These are phyloP conservation scores for Diploscapter pachys DNA, from an alignment of 1,140 invertebrate species.

Conservation along the genomic window DNA sequence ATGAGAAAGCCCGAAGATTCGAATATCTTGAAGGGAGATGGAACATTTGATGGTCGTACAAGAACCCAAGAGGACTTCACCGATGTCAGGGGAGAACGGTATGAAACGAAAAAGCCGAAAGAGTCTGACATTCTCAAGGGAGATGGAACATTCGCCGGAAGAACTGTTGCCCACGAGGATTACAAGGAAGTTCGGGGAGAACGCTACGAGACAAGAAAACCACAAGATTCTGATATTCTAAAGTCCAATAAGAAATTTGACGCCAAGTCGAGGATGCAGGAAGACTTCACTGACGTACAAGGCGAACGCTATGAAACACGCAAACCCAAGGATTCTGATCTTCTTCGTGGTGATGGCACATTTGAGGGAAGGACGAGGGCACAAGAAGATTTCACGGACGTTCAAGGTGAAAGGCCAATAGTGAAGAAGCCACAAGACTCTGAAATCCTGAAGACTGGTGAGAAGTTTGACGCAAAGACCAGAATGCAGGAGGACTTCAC, in stretches of 20 bases:
- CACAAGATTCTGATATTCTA: no score
- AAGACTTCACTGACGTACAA: not conserved
- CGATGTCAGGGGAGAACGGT: not conserved
- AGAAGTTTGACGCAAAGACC: not conserved
- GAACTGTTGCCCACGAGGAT: not conserved
- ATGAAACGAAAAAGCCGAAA: slow-evolving; percentile 2
- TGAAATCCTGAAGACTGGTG: not conserved
- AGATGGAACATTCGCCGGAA: slow-evolving; percentile 5
- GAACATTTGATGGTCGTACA: not conserved
- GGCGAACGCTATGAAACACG: not conserved
- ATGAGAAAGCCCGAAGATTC: slow-evolving; percentile 3
- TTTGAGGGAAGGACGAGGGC: slow-evolving; percentile 8
- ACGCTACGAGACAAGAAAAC: not conserved
- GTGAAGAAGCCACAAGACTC: not conserved
- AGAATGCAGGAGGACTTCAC: slow-evolving; percentile 4
- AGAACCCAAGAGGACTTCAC: no score
- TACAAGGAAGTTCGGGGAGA: not conserved
- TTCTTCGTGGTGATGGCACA: slow-evolving; percentile 3
- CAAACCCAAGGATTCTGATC: slow-evolving; percentile 5
- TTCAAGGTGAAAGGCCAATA: not conserved
- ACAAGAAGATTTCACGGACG: slow-evolving; percentile 19
- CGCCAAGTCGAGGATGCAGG: not conserved
- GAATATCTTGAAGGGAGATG: not conserved
- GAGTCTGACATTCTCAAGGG: not conserved
- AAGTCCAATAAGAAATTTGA: not conserved